These are phyloP conservation scores for Lampris incognitus DNA, from an alignment of 2,113 vertebrate species.

Conservation along the genomic window DNA sequence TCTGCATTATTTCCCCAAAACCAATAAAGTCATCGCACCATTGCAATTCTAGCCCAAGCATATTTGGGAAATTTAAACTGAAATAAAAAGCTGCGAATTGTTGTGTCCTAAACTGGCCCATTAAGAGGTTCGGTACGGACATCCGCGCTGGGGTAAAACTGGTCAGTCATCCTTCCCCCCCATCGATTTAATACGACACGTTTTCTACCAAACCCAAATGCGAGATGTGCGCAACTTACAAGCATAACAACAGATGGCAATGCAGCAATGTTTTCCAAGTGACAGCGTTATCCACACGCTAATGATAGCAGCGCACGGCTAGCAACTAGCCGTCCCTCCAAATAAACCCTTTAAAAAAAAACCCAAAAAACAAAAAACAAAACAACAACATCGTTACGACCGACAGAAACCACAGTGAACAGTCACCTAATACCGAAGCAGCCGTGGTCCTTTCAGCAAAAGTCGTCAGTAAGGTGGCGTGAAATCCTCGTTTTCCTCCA, in stretches of 20 bases:
- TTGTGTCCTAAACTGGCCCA: conserved; percentile 16
- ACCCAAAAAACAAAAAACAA: neutral
- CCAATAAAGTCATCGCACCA: neutral
- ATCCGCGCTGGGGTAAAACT: neutral
- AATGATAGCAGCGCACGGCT: conserved; percentile 55
- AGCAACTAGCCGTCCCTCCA: conserved; percentile 48
- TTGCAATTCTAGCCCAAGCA: neutral
- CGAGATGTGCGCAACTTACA: neutral
- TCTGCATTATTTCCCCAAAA: neutral
- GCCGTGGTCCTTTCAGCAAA: conserved; percentile 26
- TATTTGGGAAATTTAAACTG: neutral
- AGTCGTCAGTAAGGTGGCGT: conserved; percentile 40
- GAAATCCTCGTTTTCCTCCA: conserved; percentile 56
- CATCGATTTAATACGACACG: neutral
- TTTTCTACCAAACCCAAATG: neutral
- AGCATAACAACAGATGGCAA: neutral
- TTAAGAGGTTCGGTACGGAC: neutral
- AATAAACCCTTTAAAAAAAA: conserved; percentile 1
- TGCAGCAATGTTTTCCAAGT: neutral
- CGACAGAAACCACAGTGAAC: neutral
- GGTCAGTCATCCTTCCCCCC: neutral
- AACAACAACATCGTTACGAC: conserved; percentile 19
- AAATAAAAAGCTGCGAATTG: conserved; percentile 7
- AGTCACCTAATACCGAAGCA: conserved; percentile 52
- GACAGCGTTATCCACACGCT: conserved; percentile 43